phyloP scores from a whole-genome alignment of 2,888 invertebrate species.

The Volucella inflata region DNA sequence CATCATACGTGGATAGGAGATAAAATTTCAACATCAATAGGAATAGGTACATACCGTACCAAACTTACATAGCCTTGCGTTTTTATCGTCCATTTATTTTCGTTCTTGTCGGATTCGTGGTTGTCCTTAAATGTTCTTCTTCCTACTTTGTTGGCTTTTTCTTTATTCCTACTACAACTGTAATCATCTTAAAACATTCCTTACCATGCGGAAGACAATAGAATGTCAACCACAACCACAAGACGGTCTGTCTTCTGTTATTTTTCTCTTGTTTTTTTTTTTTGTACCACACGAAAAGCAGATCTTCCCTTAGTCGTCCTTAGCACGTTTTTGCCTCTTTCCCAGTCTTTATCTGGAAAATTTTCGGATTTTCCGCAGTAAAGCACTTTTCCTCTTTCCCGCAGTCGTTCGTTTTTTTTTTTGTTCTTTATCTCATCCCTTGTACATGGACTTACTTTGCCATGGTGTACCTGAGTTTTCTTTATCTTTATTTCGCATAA shows the following conservation, averaged over 20 bases:
- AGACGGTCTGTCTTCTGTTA: conserved; percentile 60
- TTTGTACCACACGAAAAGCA: conserved; percentile 26
- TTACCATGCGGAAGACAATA: conserved; percentile 68
- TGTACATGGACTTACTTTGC: conserved; percentile 43
- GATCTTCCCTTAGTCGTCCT: conserved; percentile 24
- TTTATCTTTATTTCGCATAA: conserved; percentile 74
- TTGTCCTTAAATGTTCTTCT: conserved; percentile 28
- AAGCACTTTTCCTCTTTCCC: neutral
- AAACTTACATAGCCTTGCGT: conserved; percentile 8
- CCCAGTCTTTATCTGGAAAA: conserved; percentile 27
- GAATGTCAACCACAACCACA: conserved; percentile 70
- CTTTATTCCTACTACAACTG: conserved; percentile 28
- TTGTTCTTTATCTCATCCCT: conserved; percentile 14
- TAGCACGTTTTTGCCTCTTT: conserved; percentile 8
- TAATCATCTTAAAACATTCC: conserved; percentile 68
- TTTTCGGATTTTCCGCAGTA: conserved; percentile 61
- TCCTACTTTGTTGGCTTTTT: conserved; percentile 13
- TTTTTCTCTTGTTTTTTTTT: conserved; percentile 40
- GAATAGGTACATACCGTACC: no score
- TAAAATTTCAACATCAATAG: no score
- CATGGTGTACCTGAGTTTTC: conserved; percentile 54
- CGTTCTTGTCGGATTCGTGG: conserved; percentile 23
- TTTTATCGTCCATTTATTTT: conserved; percentile 68
- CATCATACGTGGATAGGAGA: no score
- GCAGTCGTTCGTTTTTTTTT: neutral